These are phyloP conservation scores for Apodemia mormo DNA, from an alignment of 2,888 invertebrate species.

Conservation along the genomic window DNA sequence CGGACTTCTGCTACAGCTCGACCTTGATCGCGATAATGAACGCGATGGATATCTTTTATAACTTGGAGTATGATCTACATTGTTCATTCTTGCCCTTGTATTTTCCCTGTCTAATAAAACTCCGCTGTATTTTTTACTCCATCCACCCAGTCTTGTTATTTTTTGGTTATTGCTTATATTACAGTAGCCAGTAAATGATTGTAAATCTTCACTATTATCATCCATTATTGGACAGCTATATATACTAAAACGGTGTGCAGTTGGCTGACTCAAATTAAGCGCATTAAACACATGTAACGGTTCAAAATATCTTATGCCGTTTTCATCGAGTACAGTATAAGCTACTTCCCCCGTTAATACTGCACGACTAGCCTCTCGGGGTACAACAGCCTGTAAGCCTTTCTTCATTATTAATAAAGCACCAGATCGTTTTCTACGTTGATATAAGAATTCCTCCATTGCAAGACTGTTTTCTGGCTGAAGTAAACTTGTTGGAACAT, in stretches of 20 bases:
- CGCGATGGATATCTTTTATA: constrained; percentile 77
- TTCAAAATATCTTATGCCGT: constrained; percentile 88
- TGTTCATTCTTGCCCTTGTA: constrained; percentile 67
- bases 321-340: constrained; percentile 89
- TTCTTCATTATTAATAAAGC: constrained; percentile 88
- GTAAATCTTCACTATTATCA: constrained; percentile 72
- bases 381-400: constrained; percentile 88
- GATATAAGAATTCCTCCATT: constrained; percentile 87
- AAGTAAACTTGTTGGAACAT: constrained; percentile 86
- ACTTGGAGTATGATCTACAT: constrained; percentile 80
- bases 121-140: constrained; percentile 66
- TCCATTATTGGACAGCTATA: constrained; percentile 84
- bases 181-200: constrained; percentile 71
- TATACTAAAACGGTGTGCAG: constrained; percentile 85
- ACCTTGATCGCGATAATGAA: constrained; percentile 69
- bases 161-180: constrained; percentile 73
- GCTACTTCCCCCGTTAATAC: constrained; percentile 88
- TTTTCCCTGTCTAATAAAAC: constrained; percentile 68
- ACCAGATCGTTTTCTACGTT: constrained; percentile 80
- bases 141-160: constrained; percentile 73
- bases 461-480: constrained; percentile 87
- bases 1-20: constrained; percentile 74
- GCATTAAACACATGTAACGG: constrained; percentile 88
- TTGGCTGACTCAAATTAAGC: constrained; percentile 84
- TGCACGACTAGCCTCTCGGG: constrained; percentile 87